A percentile compares a stretch with the other conserved stretches of the same genome.
These are phyloP conservation scores for Noctilio leporinus DNA, from an alignment of 2,113 vertebrate genomes.

Conservation along the genomic window DNA sequence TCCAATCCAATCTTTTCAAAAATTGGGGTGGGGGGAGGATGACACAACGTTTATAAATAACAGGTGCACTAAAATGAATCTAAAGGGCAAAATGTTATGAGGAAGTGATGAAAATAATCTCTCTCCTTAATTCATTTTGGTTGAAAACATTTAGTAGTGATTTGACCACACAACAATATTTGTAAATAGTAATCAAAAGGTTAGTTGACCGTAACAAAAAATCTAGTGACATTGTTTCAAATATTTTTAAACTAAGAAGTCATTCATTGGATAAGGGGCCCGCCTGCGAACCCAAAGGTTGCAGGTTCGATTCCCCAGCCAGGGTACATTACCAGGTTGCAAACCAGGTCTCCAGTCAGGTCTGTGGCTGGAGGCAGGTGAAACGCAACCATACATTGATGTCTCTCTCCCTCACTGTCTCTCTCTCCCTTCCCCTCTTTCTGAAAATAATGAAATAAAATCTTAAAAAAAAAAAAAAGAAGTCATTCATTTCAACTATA, in stretches of 20 bases:
- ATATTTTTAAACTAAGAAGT: slow-evolving; percentile 6
- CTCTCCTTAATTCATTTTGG: not conserved
- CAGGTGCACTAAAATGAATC: not conserved
- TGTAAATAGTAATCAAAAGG: slow-evolving; percentile 31
- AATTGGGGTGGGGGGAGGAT: not conserved
- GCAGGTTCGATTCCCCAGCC: too few relatives aligned
- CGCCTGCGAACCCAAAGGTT: too few relatives aligned
- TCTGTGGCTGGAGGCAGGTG: too few relatives aligned
- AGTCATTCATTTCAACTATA: slow-evolving; percentile 27
- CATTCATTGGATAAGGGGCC: too few relatives aligned
- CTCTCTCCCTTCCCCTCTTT: too few relatives aligned
- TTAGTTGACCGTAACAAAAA: slow-evolving; percentile 25
- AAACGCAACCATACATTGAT: too few relatives aligned
- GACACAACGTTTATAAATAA: not conserved
- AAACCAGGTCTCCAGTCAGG: too few relatives aligned
- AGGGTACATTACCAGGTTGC: too few relatives aligned
- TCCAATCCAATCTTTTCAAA: slow-evolving; percentile 14
- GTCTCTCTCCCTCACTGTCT: too few relatives aligned
- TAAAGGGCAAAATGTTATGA: not conserved
- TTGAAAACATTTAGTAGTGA: slow-evolving; percentile 18
- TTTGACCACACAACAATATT: not conserved
- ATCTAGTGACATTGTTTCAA: not conserved
- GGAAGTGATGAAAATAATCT: slow-evolving; percentile 2
- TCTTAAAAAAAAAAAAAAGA: too few relatives aligned
- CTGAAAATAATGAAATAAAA: too few relatives aligned